phyloP scores from a whole-genome alignment of 92 coral and sea anemone genomes.

The Porites evermanni region DNA sequence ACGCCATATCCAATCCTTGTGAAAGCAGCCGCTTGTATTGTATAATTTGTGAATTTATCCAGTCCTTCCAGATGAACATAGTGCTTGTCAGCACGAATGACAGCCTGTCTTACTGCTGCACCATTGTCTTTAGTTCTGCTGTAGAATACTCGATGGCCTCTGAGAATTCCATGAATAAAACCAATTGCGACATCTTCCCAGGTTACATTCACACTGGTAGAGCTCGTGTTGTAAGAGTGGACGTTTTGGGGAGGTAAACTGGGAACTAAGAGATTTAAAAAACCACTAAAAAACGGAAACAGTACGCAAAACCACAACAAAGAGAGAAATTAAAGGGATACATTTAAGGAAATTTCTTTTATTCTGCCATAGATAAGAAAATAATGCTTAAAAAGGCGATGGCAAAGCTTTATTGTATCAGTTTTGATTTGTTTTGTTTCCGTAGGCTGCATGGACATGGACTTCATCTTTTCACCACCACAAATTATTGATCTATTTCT shows the following conservation, averaged over 20 bases:
- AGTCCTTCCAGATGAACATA: conserved; percentile 54
- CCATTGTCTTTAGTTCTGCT: conserved; percentile 14
- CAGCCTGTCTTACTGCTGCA: background rate
- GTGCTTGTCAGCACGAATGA: conserved; percentile 24
- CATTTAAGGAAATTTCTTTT: too few species aligned
- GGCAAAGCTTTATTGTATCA: too few species aligned
- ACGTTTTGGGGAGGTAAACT: conserved; percentile 74
- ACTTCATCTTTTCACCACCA: too few species aligned
- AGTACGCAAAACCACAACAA: too few species aligned
- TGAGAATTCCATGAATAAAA: conserved; percentile 79
- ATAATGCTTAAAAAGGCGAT: too few species aligned
- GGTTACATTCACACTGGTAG: conserved; percentile 74
- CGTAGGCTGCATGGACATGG: too few species aligned
- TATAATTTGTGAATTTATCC: conserved; percentile 76
- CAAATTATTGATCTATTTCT: too few species aligned
- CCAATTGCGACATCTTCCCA: conserved; percentile 83
- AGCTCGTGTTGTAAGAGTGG: conserved; percentile 69
- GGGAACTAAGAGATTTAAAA: conserved; percentile 61
- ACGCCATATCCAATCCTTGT: conserved; percentile 91
- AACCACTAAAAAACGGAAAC: too few species aligned
- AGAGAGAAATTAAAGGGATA: too few species aligned
- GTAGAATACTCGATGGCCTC: conserved; percentile 75
- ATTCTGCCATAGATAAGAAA: too few species aligned
- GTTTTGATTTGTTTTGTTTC: too few species aligned
- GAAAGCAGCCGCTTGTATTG: conserved; percentile 80